These are phyloP conservation scores for Apostichopus parvimensis DNA, from an alignment of 35 echinoderm and acorn worm genomes.

Conservation along the genomic window DNA sequence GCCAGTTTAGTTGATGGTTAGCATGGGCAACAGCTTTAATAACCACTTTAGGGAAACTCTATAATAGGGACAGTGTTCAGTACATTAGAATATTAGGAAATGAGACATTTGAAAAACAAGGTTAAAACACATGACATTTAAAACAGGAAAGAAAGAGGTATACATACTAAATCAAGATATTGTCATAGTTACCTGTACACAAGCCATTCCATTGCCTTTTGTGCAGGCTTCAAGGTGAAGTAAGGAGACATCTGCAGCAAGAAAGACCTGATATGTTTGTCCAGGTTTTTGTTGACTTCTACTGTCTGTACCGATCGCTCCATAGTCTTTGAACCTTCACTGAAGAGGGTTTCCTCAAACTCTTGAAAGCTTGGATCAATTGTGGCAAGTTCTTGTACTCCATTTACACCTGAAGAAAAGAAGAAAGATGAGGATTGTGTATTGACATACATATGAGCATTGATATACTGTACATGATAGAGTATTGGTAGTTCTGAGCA, in stretches of 20 bases:
- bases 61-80: no score
- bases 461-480: no score
- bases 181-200: slow-evolving; percentile 65
- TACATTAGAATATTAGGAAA: no score
- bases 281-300: slow-evolving; percentile 77
- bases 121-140: neutral
- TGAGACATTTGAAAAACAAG: neutral
- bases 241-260: slow-evolving; percentile 79
- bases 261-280: slow-evolving; percentile 82
- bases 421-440: no score
- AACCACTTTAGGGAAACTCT: no score
- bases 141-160: neutral
- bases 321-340: slow-evolving; percentile 85
- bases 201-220: slow-evolving; percentile 96
- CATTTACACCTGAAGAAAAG: slow-evolving; percentile 81
- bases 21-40: no score
- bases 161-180: no score
- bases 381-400: slow-evolving; percentile 78
- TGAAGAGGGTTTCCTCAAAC: slow-evolving; percentile 88
- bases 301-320: slow-evolving; percentile 81
- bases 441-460: no score
- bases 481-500: no score
- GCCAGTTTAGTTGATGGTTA: no score
- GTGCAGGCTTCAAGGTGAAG: slow-evolving; percentile 85
- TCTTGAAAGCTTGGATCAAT: slow-evolving; percentile 82